Evolutionary conservation across 2,797 vertebrate genomes (phyloP).

Genomic region (Eospalax fontanierii): DNA sequence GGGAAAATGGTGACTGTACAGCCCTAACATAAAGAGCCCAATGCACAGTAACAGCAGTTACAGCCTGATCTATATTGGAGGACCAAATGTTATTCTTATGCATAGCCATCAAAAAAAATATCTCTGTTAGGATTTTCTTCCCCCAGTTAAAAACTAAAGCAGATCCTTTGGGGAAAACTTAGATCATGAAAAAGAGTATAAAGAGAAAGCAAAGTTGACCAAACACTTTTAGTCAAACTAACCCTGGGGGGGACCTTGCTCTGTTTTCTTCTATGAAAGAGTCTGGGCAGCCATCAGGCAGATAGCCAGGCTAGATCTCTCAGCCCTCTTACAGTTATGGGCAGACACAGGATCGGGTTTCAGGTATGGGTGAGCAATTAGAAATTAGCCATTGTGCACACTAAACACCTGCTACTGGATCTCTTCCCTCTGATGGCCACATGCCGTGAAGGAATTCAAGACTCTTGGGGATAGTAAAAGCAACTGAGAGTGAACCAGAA

Average conservation of each 20-base stretch:
- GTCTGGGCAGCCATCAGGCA: not conserved
- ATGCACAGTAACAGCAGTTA: too few species aligned
- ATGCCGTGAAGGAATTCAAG: not conserved
- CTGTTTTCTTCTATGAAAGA: not conserved
- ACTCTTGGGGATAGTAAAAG: not conserved
- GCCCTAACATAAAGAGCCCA: not conserved
- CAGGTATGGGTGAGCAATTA: not conserved
- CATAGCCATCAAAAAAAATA: not conserved
- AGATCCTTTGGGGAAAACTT: not conserved
- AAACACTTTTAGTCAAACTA: not conserved
- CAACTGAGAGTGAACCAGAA: not conserved
- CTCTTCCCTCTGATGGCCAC: not conserved
- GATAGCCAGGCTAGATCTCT: not conserved
- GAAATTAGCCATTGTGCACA: not conserved
- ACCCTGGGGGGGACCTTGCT: not conserved
- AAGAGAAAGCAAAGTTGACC: not conserved
- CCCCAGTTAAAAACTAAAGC: not conserved
- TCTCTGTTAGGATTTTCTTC: not conserved
- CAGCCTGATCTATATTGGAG: not conserved
- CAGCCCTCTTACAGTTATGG: too few species aligned
- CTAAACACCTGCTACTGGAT: not conserved
- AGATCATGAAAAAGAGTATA: not conserved
- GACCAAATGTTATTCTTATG: not conserved
- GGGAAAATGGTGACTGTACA: not conserved
- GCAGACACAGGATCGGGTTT: fast-evolving